Percentiles rank a stretch among this genome's conserved stretches.
phyloP scores from a whole-genome alignment of 2,113 vertebrate species.

The Neoarius graeffei region DNA sequence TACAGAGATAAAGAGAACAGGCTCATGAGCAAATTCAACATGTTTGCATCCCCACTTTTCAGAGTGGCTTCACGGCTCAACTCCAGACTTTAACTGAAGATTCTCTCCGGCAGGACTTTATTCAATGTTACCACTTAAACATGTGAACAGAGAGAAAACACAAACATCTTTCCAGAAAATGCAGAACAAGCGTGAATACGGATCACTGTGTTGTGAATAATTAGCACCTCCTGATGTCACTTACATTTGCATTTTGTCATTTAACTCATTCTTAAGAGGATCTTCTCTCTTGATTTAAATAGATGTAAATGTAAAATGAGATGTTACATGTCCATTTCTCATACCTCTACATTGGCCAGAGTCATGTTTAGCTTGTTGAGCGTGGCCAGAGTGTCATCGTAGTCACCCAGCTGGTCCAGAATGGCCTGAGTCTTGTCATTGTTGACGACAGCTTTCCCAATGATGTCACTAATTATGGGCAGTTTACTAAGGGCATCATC shows the following conservation, averaged over 20 bases:
- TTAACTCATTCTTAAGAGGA: background rate
- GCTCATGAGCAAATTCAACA: conserved; percentile 9
- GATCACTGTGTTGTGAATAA: background rate
- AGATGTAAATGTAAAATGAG: background rate
- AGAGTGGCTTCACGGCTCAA: background rate
- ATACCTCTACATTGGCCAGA: conserved; percentile 77
- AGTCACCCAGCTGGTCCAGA: conserved; percentile 65
- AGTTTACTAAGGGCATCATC: conserved; percentile 81
- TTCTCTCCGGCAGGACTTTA: no score
- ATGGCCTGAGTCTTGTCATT: conserved; percentile 64
- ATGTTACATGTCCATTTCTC: background rate
- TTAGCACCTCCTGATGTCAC: background rate
- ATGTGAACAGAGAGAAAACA: background rate
- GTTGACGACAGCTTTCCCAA: conserved; percentile 69
- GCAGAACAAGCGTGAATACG: background rate
- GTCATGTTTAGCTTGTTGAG: conserved; percentile 64
- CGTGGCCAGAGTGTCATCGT: conserved; percentile 52
- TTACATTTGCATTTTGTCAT: background rate
- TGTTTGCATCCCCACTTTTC: background rate
- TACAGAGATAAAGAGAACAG: conserved; percentile 41
- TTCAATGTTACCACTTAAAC: background rate
- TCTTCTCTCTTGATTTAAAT: background rate
- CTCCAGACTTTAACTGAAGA: background rate
- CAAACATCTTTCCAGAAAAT: background rate
- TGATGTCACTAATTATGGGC: conserved; percentile 73